Evolutionary conservation across 2,797 vertebrate genomes (phyloP).

Genomic region (Myotis planiceps): DNA sequence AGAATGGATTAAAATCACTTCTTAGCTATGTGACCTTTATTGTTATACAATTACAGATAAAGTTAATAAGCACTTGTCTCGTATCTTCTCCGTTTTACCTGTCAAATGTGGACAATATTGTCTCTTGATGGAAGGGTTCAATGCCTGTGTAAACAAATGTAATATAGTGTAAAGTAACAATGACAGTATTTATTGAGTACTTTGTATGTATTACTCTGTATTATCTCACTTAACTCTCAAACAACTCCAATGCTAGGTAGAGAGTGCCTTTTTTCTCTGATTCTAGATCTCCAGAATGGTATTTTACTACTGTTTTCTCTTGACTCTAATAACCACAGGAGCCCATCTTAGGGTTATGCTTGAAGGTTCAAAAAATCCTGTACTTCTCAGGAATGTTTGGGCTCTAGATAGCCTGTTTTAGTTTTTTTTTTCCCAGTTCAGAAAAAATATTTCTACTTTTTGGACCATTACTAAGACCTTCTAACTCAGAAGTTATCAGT

Average conservation of each 20-base stretch:
- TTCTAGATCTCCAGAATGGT: neutral
- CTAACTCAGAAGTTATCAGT: neutral
- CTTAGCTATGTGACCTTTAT: neutral
- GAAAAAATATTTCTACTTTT: neutral
- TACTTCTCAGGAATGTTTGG: neutral
- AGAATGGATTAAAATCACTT: neutral
- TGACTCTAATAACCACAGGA: neutral
- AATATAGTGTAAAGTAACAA: neutral
- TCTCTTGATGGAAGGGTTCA: neutral
- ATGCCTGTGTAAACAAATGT: neutral
- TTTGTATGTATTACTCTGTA: neutral
- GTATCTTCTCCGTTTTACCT: neutral
- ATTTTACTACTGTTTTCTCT: neutral
- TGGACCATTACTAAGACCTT: constrained; percentile 28
- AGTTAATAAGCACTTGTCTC: neutral
- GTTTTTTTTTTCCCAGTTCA: neutral
- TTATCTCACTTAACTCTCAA: neutral
- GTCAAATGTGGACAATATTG: neutral
- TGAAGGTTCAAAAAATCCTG: neutral
- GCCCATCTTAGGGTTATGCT: neutral
- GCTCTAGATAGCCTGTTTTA: neutral
- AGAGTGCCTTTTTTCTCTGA: neutral
- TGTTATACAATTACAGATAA: neutral
- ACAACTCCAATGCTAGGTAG: neutral
- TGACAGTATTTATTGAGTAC: neutral